These are phyloP conservation scores for Hiodon alosoides DNA, from an alignment of 2,113 vertebrate species.

Conservation along the genomic window DNA sequence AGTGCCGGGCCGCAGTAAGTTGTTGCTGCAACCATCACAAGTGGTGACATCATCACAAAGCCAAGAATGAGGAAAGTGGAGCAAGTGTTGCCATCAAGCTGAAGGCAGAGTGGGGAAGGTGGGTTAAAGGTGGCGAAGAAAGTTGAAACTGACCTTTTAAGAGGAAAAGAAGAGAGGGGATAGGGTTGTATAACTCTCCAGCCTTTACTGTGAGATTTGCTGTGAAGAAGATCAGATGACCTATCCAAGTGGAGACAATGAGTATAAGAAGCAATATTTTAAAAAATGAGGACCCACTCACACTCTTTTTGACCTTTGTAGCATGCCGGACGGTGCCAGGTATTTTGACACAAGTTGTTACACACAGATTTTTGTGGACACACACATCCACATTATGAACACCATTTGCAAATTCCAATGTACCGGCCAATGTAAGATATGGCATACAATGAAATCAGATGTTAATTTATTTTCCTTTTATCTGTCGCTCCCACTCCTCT, in stretches of 20 bases:
- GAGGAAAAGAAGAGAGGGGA: not conserved
- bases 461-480: too few species aligned
- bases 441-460: too few species aligned
- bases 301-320: not conserved
- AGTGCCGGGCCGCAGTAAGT: slow-evolving; percentile 73
- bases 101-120: slow-evolving; percentile 67
- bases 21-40: slow-evolving; percentile 80
- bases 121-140: slow-evolving; percentile 46
- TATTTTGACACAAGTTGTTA: not conserved
- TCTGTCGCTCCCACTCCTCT: too few species aligned
- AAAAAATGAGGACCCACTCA: not conserved
- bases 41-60: slow-evolving; percentile 85
- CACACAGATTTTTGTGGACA: not conserved
- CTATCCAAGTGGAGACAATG: not conserved
- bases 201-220: not conserved
- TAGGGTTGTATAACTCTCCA: not conserved
- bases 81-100: slow-evolving; percentile 86
- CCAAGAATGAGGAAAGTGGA: slow-evolving; percentile 87
- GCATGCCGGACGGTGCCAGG: not conserved
- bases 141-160: not conserved
- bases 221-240: not conserved
- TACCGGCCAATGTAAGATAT: too few species aligned
- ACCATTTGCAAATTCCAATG: too few species aligned
- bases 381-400: not conserved
- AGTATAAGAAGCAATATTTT: not conserved